A percentile compares a stretch with the other conserved stretches of the same genome.
Conservation (phyloP, 2,113 vertebrate genomes). For the Corythoichthys haematopterus region DNA sequence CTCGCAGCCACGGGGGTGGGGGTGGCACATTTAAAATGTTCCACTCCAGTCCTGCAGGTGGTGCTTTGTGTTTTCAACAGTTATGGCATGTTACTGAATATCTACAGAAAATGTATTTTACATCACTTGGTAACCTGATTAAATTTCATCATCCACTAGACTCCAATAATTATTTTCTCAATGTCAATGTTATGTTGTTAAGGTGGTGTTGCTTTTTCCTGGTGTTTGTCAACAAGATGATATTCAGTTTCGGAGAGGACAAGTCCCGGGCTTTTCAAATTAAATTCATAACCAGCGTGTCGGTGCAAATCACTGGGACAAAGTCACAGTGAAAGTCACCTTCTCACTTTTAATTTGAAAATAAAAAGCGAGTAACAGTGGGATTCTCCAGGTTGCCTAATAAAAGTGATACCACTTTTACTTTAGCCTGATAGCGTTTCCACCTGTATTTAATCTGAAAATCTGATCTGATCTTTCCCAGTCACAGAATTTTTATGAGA, state of each 20-base stretch:
- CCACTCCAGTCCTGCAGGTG: no score
- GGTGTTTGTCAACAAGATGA: conserved; percentile 2
- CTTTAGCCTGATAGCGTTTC: neutral
- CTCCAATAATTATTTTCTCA: neutral
- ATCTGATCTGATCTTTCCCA: neutral
- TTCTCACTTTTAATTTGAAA: conserved; percentile 7
- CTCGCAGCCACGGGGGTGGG: no score
- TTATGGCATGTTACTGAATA: neutral
- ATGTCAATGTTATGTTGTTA: neutral
- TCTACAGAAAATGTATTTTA: neutral
- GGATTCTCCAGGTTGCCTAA: neutral
- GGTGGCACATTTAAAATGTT: neutral
- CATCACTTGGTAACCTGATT: neutral
- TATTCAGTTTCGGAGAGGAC: neutral
- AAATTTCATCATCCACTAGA: neutral
- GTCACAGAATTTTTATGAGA: neutral
- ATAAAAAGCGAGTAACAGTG: neutral
- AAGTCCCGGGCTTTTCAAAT: neutral
- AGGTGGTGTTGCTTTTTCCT: neutral
- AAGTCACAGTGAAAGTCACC: conserved; percentile 1
- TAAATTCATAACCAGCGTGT: conserved; percentile 7
- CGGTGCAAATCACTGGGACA: neutral
- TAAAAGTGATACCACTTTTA: neutral
- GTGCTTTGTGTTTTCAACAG: no score
- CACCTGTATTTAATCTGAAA: neutral